phyloP scores from a whole-genome alignment of 2,113 vertebrate genomes.

The Equus przewalskii region DNA sequence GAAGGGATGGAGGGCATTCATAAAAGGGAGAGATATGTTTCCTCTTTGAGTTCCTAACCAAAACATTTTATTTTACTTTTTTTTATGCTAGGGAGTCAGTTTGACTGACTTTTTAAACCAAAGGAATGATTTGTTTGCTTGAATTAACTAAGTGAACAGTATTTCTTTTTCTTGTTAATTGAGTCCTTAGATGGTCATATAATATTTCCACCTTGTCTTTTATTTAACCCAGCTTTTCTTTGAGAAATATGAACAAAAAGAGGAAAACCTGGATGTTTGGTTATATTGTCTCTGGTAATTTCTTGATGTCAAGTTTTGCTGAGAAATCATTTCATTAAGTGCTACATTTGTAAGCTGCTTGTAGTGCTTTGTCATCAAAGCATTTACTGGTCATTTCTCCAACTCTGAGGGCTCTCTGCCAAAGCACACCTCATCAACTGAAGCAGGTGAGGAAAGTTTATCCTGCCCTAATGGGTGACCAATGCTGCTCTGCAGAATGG shows the following conservation, averaged over 20 bases:
- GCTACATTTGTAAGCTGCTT: neutral
- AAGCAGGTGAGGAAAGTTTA: neutral
- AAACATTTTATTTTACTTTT: neutral
- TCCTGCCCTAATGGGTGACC: neutral
- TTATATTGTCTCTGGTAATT: slow-evolving; percentile 22
- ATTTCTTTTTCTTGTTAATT: slow-evolving; percentile 29
- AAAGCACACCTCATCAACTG: neutral
- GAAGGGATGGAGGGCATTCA: neutral
- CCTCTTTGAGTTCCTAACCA: neutral
- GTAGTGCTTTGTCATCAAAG: neutral
- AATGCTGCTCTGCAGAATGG: neutral
- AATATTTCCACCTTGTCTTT: neutral
- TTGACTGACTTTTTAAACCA: slow-evolving; percentile 6
- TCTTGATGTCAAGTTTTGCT: slow-evolving; percentile 22
- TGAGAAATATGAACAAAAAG: neutral
- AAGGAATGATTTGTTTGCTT: neutral
- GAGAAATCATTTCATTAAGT: slow-evolving; percentile 58
- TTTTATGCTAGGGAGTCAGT: neutral
- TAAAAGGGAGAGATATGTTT: neutral
- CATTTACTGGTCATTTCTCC: neutral
- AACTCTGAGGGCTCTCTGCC: neutral
- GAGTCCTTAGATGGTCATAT: neutral
- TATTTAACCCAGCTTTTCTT: neutral
- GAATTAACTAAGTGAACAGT: neutral
- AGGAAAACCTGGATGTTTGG: neutral